A percentile compares a stretch with the other conserved stretches of the same genome.
These are phyloP conservation scores for Adelosebastes latens DNA, from an alignment of 2,797 vertebrate genomes.

Conservation along the genomic window DNA sequence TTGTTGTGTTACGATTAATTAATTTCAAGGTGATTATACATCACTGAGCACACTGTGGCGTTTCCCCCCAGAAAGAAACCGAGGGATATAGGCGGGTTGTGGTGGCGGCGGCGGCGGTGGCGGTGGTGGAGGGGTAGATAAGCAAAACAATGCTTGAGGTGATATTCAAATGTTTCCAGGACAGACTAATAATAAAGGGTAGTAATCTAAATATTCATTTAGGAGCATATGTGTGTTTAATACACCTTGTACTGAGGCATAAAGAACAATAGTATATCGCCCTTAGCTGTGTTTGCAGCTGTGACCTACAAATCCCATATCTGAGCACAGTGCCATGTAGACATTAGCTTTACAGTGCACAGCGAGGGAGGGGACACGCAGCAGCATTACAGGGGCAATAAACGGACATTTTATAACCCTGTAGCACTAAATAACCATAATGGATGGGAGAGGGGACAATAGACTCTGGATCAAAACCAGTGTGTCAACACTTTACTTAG, in stretches of 20 bases:
- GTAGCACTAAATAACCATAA: constrained; percentile 12
- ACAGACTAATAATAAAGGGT: constrained; percentile 72
- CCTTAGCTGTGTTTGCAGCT: constrained; percentile 68
- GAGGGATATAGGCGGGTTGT: constrained; percentile 38
- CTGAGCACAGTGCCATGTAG: constrained; percentile 47
- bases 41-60: constrained; percentile 67
- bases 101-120: constrained; percentile 40
- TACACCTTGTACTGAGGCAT: constrained; percentile 72
- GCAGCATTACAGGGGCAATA: constrained; percentile 12
- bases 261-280: constrained; percentile 61
- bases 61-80: constrained; percentile 18
- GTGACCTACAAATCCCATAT: constrained; percentile 75
- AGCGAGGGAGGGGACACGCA: not conserved
- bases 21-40: constrained; percentile 87
- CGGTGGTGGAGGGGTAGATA: constrained; percentile 72
- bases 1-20: constrained; percentile 85
- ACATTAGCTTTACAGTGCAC: constrained; percentile 49
- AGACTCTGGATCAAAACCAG: not conserved
- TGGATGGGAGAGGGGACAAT: not conserved
- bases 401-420: constrained; percentile 16
- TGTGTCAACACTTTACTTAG: not conserved
- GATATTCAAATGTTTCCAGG: constrained; percentile 81
- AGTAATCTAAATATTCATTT: constrained; percentile 78
- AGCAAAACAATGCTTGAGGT: constrained; percentile 81
- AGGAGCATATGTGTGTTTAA: constrained; percentile 76